Evolutionary conservation across 2,888 invertebrate species (phyloP).

Genomic region (Agrochola litura): DNA sequence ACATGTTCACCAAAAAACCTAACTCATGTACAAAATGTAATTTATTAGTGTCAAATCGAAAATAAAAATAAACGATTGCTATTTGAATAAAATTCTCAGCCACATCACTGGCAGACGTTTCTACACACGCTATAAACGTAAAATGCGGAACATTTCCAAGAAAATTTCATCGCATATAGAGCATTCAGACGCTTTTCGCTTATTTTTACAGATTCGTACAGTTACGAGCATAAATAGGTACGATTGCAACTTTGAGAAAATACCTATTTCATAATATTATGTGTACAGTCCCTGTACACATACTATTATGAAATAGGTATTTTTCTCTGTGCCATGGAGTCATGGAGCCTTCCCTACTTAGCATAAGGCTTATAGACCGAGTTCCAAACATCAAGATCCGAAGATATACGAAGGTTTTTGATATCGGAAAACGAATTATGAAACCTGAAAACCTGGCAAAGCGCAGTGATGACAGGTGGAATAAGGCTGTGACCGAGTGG

Average conservation of each 20-base stretch:
- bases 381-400: too few relatives aligned
- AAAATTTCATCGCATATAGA: constrained; percentile 77
- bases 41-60: constrained; percentile 31
- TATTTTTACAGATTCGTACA: constrained; percentile 59
- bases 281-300: too few relatives aligned
- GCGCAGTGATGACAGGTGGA: too few relatives aligned
- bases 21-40: constrained; percentile 13
- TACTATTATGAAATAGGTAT: too few relatives aligned
- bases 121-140: constrained; percentile 69
- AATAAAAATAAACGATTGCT: constrained; percentile 36
- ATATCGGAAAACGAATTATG: too few relatives aligned
- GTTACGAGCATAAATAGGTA: background rate
- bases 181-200: constrained; percentile 72
- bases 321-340: too few relatives aligned
- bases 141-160: constrained; percentile 78
- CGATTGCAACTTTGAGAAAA: background rate
- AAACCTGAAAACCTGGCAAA: too few relatives aligned
- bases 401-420: too few relatives aligned
- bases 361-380: too few relatives aligned
- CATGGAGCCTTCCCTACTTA: too few relatives aligned
- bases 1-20: background rate
- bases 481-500: too few relatives aligned
- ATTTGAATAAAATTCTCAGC: constrained; percentile 35
- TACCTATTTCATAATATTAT: background rate
- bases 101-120: constrained; percentile 62